phyloP scores from a whole-genome alignment of 2,797 vertebrate species.

The Melanotaenia pygmaea region DNA sequence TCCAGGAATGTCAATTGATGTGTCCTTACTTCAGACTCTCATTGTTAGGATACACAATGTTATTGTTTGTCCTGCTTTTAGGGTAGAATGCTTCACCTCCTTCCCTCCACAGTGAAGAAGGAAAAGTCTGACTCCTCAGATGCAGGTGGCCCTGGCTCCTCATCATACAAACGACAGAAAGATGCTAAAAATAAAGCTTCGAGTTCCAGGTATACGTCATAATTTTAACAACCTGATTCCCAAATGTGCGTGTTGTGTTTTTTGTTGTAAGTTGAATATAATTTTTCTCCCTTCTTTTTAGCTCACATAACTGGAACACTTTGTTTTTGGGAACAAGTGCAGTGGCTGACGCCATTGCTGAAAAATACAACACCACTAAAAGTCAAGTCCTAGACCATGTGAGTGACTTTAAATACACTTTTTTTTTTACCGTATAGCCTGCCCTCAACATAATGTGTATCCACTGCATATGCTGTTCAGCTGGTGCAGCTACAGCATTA shows the following conservation, averaged over 20 bases:
- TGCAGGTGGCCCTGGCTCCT: slow-evolving; percentile 73
- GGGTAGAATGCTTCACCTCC: slow-evolving; percentile 93
- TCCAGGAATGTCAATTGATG: neutral
- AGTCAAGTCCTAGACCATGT: slow-evolving; percentile 96
- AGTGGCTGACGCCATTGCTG: slow-evolving; percentile 92
- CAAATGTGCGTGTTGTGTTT: neutral
- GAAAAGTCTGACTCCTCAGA: slow-evolving; percentile 81
- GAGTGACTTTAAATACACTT: slow-evolving; percentile 72
- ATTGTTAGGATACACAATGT: neutral
- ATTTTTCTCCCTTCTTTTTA: slow-evolving; percentile 54
- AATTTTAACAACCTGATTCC: neutral
- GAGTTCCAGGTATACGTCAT: slow-evolving; percentile 86
- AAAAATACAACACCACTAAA: slow-evolving; percentile 94
- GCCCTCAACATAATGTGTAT: neutral
- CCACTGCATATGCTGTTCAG: neutral
- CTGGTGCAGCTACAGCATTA: neutral
- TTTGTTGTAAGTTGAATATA: neutral
- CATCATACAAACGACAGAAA: slow-evolving; percentile 91
- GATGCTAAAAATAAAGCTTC: slow-evolving; percentile 91
- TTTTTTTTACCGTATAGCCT: neutral
- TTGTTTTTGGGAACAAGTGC: slow-evolving; percentile 94
- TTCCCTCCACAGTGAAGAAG: slow-evolving; percentile 93
- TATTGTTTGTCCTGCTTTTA: slow-evolving; percentile 52
- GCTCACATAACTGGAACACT: slow-evolving; percentile 96
- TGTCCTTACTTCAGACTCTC: neutral